phyloP scores from a whole-genome alignment of 2,113 vertebrate genomes.

The Cercocebus atys region DNA sequence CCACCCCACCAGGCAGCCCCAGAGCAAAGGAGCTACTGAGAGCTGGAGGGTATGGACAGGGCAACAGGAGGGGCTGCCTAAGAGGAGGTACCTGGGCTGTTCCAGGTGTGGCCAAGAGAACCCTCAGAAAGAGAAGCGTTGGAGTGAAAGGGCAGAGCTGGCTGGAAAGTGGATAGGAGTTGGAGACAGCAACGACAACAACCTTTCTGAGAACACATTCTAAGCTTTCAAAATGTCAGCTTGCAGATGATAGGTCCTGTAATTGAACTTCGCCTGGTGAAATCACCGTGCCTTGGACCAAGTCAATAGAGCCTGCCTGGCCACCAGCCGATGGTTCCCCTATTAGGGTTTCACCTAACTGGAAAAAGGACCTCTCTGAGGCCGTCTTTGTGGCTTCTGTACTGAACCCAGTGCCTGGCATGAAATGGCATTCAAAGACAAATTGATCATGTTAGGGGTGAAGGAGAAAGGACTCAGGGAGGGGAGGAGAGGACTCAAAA shows the following conservation, averaged over 20 bases:
- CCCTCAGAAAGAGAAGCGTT: neutral
- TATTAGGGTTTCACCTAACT: neutral
- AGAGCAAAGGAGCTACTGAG: neutral
- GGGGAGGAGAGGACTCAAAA: neutral
- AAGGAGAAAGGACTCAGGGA: neutral
- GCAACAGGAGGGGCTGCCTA: neutral
- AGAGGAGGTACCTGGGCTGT: neutral
- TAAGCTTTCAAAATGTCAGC: neutral
- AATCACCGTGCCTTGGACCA: neutral
- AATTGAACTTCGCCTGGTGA: neutral
- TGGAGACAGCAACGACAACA: neutral
- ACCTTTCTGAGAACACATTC: neutral
- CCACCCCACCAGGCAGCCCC: neutral
- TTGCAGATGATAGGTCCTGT: neutral
- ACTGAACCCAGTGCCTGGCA: neutral
- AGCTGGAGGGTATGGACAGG: neutral
- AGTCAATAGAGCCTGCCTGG: neutral
- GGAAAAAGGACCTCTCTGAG: neutral
- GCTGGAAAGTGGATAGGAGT: neutral
- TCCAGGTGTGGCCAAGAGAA: neutral
- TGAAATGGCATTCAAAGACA: neutral
- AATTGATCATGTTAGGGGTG: neutral
- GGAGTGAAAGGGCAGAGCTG: neutral
- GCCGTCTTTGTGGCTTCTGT: neutral
- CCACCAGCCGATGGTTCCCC: neutral